These are phyloP conservation scores for Melanophora roralis DNA, from an alignment of 2,888 invertebrate genomes.

Conservation along the genomic window DNA sequence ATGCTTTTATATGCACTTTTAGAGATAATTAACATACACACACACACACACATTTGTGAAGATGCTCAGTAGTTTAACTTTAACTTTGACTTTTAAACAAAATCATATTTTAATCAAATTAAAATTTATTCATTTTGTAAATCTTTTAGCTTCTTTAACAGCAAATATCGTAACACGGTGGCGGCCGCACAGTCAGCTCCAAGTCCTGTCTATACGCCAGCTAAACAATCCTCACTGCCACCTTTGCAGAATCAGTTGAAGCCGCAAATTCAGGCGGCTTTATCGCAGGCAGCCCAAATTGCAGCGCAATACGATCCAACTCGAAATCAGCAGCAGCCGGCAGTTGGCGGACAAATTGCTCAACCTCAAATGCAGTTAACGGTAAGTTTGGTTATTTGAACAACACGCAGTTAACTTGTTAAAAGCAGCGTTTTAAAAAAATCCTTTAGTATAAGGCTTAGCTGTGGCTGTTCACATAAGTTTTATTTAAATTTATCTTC, in stretches of 20 bases:
- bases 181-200: conserved; percentile 66
- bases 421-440: too few species aligned
- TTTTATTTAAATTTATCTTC: too few species aligned
- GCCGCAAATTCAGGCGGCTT: conserved; percentile 39
- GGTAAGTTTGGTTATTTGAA: conserved; percentile 40
- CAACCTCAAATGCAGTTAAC: conserved; percentile 59
- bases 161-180: conserved; percentile 56
- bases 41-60: not conserved
- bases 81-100: not conserved
- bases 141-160: conserved; percentile 40
- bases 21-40: too few species aligned
- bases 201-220: conserved; percentile 71
- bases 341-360: conserved; percentile 61
- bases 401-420: too few species aligned
- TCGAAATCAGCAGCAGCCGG: conserved; percentile 66
- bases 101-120: not conserved
- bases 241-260: conserved; percentile 41
- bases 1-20: too few species aligned
- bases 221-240: conserved; percentile 57
- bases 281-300: conserved; percentile 69
- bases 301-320: conserved; percentile 75
- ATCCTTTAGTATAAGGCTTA: too few species aligned
- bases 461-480: too few species aligned
- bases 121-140: not conserved
- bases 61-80: not conserved